Percentiles rank a stretch among this genome's conserved stretches.
Evolutionary conservation across 2,797 vertebrate species (phyloP).

Genomic region (Tamandua tetradactyla): DNA sequence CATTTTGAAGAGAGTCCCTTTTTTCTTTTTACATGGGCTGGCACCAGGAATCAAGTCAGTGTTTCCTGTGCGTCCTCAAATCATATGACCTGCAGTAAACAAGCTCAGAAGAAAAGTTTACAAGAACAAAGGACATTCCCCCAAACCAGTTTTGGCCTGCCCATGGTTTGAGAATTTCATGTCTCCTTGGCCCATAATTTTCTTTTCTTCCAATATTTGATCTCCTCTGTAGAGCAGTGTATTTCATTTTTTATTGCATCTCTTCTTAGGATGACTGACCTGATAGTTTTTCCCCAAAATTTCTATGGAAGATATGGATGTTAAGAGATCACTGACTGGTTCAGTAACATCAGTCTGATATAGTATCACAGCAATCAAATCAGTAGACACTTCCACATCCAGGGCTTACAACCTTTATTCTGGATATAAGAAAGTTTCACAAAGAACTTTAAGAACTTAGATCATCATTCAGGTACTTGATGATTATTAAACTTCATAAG

Average conservation of each 20-base stretch:
- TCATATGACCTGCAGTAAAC: too few relatives aligned
- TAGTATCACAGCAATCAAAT: background rate
- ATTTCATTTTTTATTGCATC: background rate
- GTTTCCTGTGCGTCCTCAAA: too few relatives aligned
- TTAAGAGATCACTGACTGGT: background rate
- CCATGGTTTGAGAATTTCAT: background rate
- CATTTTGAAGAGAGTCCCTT: too few relatives aligned
- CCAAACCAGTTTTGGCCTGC: too few relatives aligned
- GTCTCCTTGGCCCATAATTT: background rate
- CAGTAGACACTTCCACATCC: background rate
- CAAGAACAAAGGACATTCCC: too few relatives aligned
- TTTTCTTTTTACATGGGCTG: too few relatives aligned
- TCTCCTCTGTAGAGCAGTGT: background rate
- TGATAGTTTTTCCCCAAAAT: background rate
- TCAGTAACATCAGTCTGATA: background rate
- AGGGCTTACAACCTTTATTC: background rate
- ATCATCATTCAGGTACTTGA: background rate
- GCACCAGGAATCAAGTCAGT: too few relatives aligned
- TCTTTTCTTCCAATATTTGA: background rate
- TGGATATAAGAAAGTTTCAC: background rate
- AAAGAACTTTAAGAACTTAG: background rate
- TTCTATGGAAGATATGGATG: background rate
- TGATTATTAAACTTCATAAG: background rate
- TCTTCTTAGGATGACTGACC: constrained; percentile 1
- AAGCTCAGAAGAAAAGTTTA: too few relatives aligned